phyloP scores from a whole-genome alignment of 2,113 vertebrate species.

The Vidua macroura region DNA sequence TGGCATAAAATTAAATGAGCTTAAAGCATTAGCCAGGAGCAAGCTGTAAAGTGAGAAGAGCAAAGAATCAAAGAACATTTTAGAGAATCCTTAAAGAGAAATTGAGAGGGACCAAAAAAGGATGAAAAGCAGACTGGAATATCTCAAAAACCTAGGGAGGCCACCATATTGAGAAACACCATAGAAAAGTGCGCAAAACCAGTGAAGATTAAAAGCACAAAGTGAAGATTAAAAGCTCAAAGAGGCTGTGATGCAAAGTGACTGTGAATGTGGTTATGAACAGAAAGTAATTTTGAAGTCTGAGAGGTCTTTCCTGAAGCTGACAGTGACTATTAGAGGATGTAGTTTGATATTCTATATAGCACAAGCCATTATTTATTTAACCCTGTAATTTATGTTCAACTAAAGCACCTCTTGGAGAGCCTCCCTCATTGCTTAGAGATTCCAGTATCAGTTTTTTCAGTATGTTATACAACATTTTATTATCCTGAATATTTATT shows the following conservation, averaged over 20 bases:
- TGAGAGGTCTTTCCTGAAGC: not conserved
- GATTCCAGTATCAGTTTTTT: not conserved
- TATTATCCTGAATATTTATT: not conserved
- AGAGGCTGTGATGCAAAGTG: not conserved
- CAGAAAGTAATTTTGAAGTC: not conserved
- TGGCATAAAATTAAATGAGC: not conserved
- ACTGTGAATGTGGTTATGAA: not conserved
- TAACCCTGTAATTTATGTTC: not conserved
- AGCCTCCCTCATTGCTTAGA: not conserved
- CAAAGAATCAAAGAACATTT: not conserved
- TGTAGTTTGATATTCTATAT: not conserved
- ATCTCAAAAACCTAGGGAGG: not conserved
- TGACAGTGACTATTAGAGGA: not conserved
- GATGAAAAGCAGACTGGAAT: not conserved
- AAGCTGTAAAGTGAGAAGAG: not conserved
- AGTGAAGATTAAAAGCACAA: not conserved
- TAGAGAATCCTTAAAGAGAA: not conserved
- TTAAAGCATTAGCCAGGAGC: not conserved
- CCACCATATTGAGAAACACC: accelerated
- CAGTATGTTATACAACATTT: not conserved
- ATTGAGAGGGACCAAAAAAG: not conserved
- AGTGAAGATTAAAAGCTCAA: not conserved
- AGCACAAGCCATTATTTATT: not conserved
- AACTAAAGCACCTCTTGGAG: not conserved
- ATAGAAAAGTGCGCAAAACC: not conserved